phyloP scores from a whole-genome alignment of 2,797 vertebrate genomes.

The Macropodus opercularis region DNA sequence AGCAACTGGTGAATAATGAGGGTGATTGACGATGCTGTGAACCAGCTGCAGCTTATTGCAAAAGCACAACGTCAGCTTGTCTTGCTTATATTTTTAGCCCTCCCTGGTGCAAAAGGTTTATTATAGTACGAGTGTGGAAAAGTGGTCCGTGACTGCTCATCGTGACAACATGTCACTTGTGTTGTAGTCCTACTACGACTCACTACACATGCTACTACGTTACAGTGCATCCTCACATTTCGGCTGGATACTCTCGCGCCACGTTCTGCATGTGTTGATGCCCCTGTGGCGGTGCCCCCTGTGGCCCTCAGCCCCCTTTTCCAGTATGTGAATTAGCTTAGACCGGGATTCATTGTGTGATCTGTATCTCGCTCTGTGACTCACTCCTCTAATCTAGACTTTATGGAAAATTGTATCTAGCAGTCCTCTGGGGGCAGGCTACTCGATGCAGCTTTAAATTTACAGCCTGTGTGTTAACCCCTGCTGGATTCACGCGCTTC shows the following conservation, averaged over 20 bases:
- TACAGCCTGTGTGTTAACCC: slow-evolving; percentile 34
- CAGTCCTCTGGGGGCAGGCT: slow-evolving; percentile 6
- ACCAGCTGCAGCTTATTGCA: slow-evolving; percentile 55
- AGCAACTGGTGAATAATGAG: slow-evolving; percentile 35
- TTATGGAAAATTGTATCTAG: slow-evolving; percentile 16
- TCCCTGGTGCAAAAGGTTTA: slow-evolving; percentile 65
- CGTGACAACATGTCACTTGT: slow-evolving; percentile 49
- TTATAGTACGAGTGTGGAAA: slow-evolving; percentile 59
- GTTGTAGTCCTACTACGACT: slow-evolving; percentile 23
- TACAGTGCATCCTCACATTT: background rate
- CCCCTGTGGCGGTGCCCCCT: slow-evolving; percentile 13
- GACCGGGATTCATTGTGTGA: slow-evolving; percentile 11
- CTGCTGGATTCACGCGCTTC: slow-evolving; percentile 33
- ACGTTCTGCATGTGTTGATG: slow-evolving; percentile 16
- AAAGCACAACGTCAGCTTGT: slow-evolving; percentile 72
- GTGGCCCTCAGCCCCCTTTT: slow-evolving; percentile 2
- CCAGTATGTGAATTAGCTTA: slow-evolving; percentile 21
- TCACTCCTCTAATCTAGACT: slow-evolving; percentile 22
- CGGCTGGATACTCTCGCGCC: background rate
- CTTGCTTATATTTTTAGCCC: slow-evolving; percentile 71
- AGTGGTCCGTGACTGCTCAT: slow-evolving; percentile 56
- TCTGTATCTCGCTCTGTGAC: background rate
- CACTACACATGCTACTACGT: too few relatives aligned
- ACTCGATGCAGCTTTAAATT: slow-evolving; percentile 22
- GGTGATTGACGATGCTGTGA: slow-evolving; percentile 55